These are phyloP conservation scores for Brachionichthys hirsutus DNA, from an alignment of 2,113 vertebrate species.

Conservation along the genomic window DNA sequence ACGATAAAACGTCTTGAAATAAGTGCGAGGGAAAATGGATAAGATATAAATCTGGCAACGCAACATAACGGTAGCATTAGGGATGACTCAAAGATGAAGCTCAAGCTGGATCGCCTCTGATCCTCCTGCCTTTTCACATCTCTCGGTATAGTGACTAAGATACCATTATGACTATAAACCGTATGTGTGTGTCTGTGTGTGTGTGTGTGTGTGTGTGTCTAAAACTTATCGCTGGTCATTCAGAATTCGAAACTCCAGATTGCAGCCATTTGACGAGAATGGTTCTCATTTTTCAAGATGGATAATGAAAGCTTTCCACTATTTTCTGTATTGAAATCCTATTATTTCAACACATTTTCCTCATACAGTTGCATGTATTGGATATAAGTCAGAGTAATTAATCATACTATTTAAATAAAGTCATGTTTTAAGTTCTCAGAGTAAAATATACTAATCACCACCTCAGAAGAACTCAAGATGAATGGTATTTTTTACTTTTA, in stretches of 20 bases:
- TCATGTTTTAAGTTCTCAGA: too few species aligned
- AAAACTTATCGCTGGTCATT: neutral
- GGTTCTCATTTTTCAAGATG: constrained; percentile 1
- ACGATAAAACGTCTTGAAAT: too few species aligned
- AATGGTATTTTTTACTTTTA: too few species aligned
- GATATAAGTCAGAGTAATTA: too few species aligned
- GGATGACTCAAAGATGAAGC: constrained; percentile 12
- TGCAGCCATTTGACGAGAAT: constrained; percentile 7
- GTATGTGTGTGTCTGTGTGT: neutral
- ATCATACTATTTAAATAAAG: too few species aligned
- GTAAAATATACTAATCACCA: too few species aligned
- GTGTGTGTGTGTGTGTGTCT: constrained; percentile 29
- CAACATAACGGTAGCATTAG: constrained; percentile 20
- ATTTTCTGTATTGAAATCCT: constrained; percentile 13
- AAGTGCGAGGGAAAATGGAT: neutral
- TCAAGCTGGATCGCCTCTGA: neutral
- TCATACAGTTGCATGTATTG: constrained; percentile 6
- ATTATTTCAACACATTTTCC: neutral
- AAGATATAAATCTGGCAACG: neutral
- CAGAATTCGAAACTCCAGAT: neutral
- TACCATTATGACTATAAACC: neutral
- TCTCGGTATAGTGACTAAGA: constrained; percentile 23
- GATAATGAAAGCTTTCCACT: constrained; percentile 16
- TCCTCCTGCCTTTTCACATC: constrained; percentile 30
- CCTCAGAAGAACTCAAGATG: too few species aligned